Evolutionary conservation across 2,113 vertebrate species (phyloP).

Genomic region (Hepsetus odoe): DNA sequence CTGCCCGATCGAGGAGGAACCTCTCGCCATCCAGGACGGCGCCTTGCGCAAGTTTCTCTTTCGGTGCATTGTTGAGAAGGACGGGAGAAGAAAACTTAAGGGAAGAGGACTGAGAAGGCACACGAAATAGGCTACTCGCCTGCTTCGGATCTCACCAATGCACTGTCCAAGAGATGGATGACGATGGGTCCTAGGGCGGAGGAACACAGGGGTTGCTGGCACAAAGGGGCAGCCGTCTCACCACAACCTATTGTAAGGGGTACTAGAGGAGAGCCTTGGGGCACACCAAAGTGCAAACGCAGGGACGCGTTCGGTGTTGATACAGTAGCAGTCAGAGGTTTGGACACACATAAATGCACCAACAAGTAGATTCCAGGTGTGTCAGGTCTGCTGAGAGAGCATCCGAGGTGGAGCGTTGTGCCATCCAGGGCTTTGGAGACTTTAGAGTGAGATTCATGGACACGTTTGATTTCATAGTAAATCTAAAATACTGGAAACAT

Average conservation of each 20-base stretch:
- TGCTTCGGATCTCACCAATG: conserved; percentile 62
- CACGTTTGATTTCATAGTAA: too few relatives aligned
- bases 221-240: conserved; percentile 65
- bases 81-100: conserved; percentile 66
- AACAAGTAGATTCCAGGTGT: too few relatives aligned
- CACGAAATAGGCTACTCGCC: conserved; percentile 75
- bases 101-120: conserved; percentile 73
- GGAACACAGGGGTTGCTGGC: conserved; percentile 45
- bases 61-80: conserved; percentile 66
- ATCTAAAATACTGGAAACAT: too few relatives aligned
- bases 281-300: conserved; percentile 54
- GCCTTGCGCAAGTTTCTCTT: conserved; percentile 60
- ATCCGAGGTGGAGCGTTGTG: too few relatives aligned
- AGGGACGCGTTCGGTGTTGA: background rate
- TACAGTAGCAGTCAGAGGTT: background rate
- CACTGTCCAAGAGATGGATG: conserved; percentile 54
- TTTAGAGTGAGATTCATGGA: too few relatives aligned
- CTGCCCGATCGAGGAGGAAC: conserved; percentile 59
- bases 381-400: too few relatives aligned
- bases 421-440: too few relatives aligned
- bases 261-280: conserved; percentile 62
- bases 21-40: conserved; percentile 46
- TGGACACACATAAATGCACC: background rate
- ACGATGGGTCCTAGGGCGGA: conserved; percentile 54
- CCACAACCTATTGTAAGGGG: conserved; percentile 60